Conservation (phyloP, 2,888 invertebrate species). For the Nomada fucata region DNA sequence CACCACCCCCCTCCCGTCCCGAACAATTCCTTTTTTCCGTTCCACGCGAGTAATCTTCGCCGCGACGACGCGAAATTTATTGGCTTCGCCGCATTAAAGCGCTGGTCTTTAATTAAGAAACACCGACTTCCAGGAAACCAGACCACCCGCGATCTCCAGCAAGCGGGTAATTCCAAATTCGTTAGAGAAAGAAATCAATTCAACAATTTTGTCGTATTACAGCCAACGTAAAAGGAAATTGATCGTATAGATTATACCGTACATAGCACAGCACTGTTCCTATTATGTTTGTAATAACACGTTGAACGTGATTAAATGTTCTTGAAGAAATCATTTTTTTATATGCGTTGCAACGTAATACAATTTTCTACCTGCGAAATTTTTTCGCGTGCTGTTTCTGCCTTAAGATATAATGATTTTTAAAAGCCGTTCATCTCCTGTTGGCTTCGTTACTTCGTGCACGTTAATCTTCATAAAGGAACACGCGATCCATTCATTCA, state of each 20-base stretch:
- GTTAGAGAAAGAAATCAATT: not conserved
- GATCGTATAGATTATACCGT: too few relatives aligned
- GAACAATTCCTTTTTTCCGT: constrained; percentile 17
- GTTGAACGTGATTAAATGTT: too few relatives aligned
- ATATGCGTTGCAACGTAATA: too few relatives aligned
- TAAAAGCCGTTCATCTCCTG: not conserved
- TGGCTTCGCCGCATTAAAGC: constrained; percentile 1
- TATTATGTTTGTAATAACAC: too few relatives aligned
- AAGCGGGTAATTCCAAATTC: not conserved
- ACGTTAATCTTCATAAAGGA: constrained; percentile 4
- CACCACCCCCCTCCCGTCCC: not conserved
- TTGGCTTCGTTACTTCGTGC: not conserved
- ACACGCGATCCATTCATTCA: not conserved
- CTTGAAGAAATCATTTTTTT: too few relatives aligned
- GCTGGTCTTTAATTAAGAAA: constrained; percentile 30
- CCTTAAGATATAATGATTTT: not conserved
- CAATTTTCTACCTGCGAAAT: not conserved
- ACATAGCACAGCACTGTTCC: too few relatives aligned
- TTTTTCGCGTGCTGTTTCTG: not conserved
- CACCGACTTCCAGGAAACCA: not conserved
- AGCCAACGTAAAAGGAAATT: too few relatives aligned
- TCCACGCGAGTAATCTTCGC: constrained; percentile 28
- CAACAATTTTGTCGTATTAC: not conserved
- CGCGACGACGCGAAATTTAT: constrained; percentile 30
- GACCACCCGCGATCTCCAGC: not conserved